Conservation (phyloP, 1,140 invertebrate species). For the Hylaeus volcanicus region DNA sequence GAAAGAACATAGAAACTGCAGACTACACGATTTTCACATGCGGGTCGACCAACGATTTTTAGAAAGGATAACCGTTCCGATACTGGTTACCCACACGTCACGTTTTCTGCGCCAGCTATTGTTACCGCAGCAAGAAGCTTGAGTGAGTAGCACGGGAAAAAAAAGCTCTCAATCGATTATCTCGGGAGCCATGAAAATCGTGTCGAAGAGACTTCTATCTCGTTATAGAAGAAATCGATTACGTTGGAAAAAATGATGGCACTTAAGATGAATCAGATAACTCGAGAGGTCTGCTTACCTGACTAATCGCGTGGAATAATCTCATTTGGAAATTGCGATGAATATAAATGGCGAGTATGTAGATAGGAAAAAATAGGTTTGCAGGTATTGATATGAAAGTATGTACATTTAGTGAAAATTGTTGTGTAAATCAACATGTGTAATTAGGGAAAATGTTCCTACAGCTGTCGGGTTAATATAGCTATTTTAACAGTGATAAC, state of each 20-base stretch:
- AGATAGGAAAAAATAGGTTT: no score
- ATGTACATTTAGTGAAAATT: no score
- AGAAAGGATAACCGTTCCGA: constrained; percentile 37
- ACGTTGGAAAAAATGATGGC: not conserved
- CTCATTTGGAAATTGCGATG: no score
- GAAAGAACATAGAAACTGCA: constrained; percentile 28
- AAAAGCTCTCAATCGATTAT: constrained; percentile 1
- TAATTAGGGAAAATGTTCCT: no score
- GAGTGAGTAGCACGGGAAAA: constrained; percentile 21
- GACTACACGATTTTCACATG: constrained; percentile 36
- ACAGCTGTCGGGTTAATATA: no score
- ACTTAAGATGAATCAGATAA: not conserved
- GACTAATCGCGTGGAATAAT: not conserved
- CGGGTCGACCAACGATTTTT: constrained; percentile 28
- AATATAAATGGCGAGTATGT: no score
- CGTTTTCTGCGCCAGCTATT: constrained; percentile 19
- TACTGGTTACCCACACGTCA: constrained; percentile 44
- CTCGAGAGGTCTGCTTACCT: no score
- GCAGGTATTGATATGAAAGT: no score
- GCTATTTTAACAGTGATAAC: no score
- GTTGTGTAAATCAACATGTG: no score
- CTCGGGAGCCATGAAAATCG: constrained; percentile 6
- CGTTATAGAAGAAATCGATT: not conserved
- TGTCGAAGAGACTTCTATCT: not conserved
- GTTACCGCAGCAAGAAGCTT: constrained; percentile 9